phyloP scores from a whole-genome alignment of 30 jellyfish, hydroid and myxozoan species.

The Euphysa ruthae region DNA sequence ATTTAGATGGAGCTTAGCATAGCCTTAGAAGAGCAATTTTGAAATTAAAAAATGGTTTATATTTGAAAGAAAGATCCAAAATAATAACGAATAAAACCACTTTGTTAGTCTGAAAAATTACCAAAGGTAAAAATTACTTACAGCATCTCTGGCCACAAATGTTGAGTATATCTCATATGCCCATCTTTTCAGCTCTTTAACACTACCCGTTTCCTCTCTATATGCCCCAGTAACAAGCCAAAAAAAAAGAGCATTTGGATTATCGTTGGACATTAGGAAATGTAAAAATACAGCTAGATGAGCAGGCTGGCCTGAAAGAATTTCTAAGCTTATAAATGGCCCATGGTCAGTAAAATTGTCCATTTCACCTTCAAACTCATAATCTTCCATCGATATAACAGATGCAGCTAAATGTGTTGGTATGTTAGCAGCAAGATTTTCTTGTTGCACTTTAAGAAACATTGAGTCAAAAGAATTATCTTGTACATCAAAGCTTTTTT shows the following conservation, averaged over 20 bases:
- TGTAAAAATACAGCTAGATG: slow-evolving; percentile 92
- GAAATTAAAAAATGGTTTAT: no score
- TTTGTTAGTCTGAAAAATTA: no score
- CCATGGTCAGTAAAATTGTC: slow-evolving; percentile 95
- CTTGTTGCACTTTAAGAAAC: slow-evolving; percentile 22
- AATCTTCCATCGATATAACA: slow-evolving; percentile 93
- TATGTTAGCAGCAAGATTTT: slow-evolving; percentile 1
- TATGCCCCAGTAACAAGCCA: slow-evolving; percentile 96
- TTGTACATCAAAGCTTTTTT: background rate
- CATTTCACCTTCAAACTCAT: slow-evolving; percentile 76
- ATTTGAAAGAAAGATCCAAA: no score
- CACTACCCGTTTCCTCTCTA: slow-evolving; percentile 86
- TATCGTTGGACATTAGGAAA: slow-evolving; percentile 87
- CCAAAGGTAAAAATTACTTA: slow-evolving; percentile 27
- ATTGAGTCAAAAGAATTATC: slow-evolving; percentile 27
- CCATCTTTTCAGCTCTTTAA: slow-evolving; percentile 89
- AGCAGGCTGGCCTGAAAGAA: slow-evolving; percentile 75
- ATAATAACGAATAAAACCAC: no score
- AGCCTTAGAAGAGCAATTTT: no score
- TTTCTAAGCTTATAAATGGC: slow-evolving; percentile 77
- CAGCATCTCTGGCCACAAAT: slow-evolving; percentile 71
- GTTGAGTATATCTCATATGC: slow-evolving; percentile 92
- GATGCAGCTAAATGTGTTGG: slow-evolving; percentile 78
- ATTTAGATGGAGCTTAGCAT: no score
- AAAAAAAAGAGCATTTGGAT: slow-evolving; percentile 93